Evolutionary conservation across 2,888 invertebrate genomes (phyloP), one percentile per base, ranked within the genome.

Genomic region (Coecobrya sp.): DNA sequence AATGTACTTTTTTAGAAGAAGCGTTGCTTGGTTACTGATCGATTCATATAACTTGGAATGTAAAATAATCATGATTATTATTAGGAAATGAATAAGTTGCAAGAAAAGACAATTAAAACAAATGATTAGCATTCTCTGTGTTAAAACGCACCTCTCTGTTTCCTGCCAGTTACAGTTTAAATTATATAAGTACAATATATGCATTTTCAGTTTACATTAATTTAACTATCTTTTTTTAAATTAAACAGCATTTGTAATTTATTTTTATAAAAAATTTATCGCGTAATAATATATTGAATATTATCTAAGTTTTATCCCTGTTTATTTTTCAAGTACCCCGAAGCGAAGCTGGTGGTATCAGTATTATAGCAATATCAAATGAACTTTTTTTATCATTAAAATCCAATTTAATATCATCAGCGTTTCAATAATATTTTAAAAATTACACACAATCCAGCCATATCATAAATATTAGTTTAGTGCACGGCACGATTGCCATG

Each of bases 281-380:
- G n/a, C n/a, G n/a, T n/a, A n/a, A n/a, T n/a, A n/a, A n/a, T n/a
- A n/a, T n/a, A n/a, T 49, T 42, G n/a, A 8, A n/a, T 4, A 30
- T 19, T 42, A 16, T n/a, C 10, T n/a, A 2, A 8, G 8, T 11
- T 0, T 42, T 27, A 27, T 13, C 68, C 68, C 27, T 68, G 27
- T 30, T 30, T 36, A 10, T 22, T 49, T 49, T 45, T 42, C 22
- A 19, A 13, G 45, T 10, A 76, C 19, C 36, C 22, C 73, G 49
- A 76, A 76, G 76, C 76, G 22, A 76, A 76, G 45, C 76, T 76
- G 76, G 76, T 76, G 76, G 76, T 76, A 76, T 76, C 76, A 76
- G 4, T 49, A 19, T 62, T 49, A 49, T 10, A 49, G 1, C 10
- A 49, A 7, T 49, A 49, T 3, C 11, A 10, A 49, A 49, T 49